These are phyloP conservation scores for Catamblyrhynchus diadema DNA, from an alignment of 2,797 vertebrate species.

Conservation along the genomic window DNA sequence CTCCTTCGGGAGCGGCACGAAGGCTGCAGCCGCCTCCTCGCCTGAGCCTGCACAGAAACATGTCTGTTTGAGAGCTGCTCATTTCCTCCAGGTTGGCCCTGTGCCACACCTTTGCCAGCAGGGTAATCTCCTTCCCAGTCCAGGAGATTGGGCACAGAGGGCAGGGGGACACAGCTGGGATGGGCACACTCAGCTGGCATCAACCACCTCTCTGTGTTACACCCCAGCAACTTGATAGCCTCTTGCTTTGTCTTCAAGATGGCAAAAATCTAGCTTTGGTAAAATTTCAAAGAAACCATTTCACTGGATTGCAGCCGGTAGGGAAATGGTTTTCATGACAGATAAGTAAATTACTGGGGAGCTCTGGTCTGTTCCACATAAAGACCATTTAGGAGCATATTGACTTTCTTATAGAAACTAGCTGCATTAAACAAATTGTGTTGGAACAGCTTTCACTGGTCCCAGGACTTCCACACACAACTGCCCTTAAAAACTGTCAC, in stretches of 20 bases:
- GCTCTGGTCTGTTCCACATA: neutral
- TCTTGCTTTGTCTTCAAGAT: neutral
- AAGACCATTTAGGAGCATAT: neutral
- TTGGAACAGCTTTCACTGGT: neutral
- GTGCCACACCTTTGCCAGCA: neutral
- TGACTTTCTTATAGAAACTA: neutral
- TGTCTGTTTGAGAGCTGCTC: neutral
- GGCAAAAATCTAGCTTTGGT: neutral
- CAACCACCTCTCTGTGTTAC: neutral
- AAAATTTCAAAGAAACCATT: neutral
- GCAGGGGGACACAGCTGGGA: neutral
- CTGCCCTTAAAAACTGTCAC: neutral
- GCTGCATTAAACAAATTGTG: neutral
- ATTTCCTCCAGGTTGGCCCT: neutral
- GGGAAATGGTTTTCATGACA: neutral
- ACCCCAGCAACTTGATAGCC: neutral
- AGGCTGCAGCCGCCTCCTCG: slow-evolving; percentile 79
- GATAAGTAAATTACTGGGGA: neutral
- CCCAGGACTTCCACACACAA: neutral
- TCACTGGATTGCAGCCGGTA: neutral
- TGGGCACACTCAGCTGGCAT: neutral
- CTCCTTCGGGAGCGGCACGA: slow-evolving; percentile 77
- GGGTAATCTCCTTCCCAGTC: neutral
- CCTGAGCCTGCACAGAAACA: slow-evolving; percentile 57
- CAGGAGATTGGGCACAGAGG: accelerated